Evolutionary conservation across 2,888 invertebrate genomes (phyloP), one percentile per base, ranked within the genome.

Genomic region (Deilephila porcellus): DNA sequence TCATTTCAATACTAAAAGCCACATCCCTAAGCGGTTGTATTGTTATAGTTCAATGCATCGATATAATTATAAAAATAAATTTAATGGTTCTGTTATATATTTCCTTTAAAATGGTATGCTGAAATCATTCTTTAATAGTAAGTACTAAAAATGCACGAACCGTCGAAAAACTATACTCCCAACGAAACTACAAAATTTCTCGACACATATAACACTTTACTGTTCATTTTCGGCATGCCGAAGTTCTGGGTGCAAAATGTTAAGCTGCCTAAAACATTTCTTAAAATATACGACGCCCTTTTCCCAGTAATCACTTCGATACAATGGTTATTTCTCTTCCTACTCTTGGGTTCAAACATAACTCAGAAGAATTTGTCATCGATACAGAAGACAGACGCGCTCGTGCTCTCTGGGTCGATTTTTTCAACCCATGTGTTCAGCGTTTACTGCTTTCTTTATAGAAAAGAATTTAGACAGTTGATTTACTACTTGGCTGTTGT

Each of bases 171-270:
- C 70, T 70, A 25, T 14, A 53, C 14, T 11, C 60, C 70, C 1
- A 79, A 76, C 67, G 59, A 76, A 20, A 78, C 79, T n/a, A 73
- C 70, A 7, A 74, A 75, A 72, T 59, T 76, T 19, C 76, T 75
- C 71, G 72, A 76, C 56, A 75, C 76, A 17, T 53, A 77, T 0
- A 77, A 78, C 72, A 77, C 71, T 19, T 72, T 73, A 8, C 63
- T 78, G 0, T 77, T 76, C 32, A 73, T 77, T 11, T 71, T 73
- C 25, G 77, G 76, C 0, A 34, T 78, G 14, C 72, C 80, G 4
- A 81, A 80, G 71, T 79, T 79, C 11, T 85, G 85, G 85, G 74
- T 79, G 5, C 77, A 81, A 1, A 72, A 78, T 2, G 73, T 81
- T 4, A 74, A 79, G 45, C 73, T 80, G 17, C 45, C 83, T 6